Evolutionary conservation across 2,888 invertebrate genomes (phyloP), one percentile per base, ranked within the genome.

Genomic region (Leptura quadrifasciata): DNA sequence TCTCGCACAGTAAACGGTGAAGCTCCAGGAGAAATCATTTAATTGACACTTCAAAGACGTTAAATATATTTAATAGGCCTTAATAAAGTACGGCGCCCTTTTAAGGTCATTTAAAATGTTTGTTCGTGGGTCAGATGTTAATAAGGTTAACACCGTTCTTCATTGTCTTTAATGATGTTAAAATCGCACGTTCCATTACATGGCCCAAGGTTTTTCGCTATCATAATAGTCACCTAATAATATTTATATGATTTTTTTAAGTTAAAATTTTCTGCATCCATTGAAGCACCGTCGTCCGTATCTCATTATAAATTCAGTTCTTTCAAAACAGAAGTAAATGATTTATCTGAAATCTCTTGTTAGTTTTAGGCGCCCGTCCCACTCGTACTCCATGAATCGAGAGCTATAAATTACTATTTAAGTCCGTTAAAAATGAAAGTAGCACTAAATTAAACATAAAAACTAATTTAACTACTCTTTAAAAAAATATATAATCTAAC

Each of bases 61-160:
- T 20, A 21, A 58, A 58, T 21, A 12, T 10, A 15, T 60, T 60
- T 60, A 60, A 60, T 60, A 60, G 60, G 27, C 15, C 60, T 27
- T 27, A 60, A 60, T 60, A 60, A 60, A n/a, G 27, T 4, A 60
- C n/a, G 27, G 60, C 60, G 21, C n/a, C 21, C 27, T 60, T 60
- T n/a, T 47, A 47, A n/a, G 27, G 27, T n/a, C 24, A 60, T 27
- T 21, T 18, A 57, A 20, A 20, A 12, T 21, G 20, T 12, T n/a
- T 60, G 2, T 6, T 60, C 12, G 15, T 61, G 27, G 61, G 31
- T 63, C 61, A 63, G 1, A 35, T 63, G 61, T 63, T 35, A 63
- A 35, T 35, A 12, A 35, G 35, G 35, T 31, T 63, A 63, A 63
- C 18, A 35, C 35, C 17, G 17, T 18, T 31, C 61, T 35, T 18